phyloP scores from a whole-genome alignment of 1,140 invertebrate genomes.

The honey bee (Apis mellifera) region DNA sequence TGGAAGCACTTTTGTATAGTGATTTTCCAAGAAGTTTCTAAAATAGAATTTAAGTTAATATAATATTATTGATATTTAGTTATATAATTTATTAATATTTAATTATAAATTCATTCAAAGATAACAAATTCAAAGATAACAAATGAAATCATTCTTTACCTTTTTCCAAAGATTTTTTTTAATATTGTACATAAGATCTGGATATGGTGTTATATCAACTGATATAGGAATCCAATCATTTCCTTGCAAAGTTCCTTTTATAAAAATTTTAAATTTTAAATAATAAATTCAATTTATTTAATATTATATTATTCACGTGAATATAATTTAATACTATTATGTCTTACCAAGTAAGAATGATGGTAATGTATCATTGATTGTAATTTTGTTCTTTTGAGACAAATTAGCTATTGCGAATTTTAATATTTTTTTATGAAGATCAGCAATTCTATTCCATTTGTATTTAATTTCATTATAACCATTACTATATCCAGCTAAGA shows the following conservation, averaged over 20 bases:
- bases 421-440: conserved; percentile 82
- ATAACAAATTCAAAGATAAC: neutral
- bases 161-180: conserved; percentile 82
- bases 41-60: conserved; percentile 29
- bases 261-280: conserved; percentile 34
- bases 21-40: conserved; percentile 81
- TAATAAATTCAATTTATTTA: neutral
- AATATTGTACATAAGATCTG: conserved; percentile 82
- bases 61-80: too few species aligned
- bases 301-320: neutral
- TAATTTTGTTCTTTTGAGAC: conserved; percentile 72
- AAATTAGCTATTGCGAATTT: conserved; percentile 79
- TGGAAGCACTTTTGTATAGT: conserved; percentile 81
- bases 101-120: too few species aligned
- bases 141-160: conserved; percentile 74
- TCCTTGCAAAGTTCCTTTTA: conserved; percentile 82
- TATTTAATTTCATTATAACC: conserved; percentile 80
- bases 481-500: conserved; percentile 81
- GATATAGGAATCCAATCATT: conserved; percentile 84
- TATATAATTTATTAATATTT: too few species aligned
- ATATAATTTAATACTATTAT: neutral
- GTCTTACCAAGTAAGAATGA: conserved; percentile 83
- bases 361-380: conserved; percentile 78
- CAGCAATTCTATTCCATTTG: conserved; percentile 82
- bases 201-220: conserved; percentile 81